Conservation (phyloP, 2,113 vertebrate species). For the Spermophilus dauricus region DNA sequence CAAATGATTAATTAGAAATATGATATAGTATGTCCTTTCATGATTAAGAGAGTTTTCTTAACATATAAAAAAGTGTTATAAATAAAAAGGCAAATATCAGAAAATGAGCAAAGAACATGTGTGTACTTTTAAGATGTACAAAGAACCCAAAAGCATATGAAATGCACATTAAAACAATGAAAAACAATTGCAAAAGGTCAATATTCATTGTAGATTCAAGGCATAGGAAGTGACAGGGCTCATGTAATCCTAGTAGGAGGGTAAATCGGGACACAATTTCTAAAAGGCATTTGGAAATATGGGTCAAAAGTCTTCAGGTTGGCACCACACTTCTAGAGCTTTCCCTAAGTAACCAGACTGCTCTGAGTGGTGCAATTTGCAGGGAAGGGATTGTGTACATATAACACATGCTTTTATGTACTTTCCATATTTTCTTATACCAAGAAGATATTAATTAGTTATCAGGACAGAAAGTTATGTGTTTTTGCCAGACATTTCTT, state of each 20-base stretch:
- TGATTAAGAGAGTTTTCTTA: constrained; percentile 43
- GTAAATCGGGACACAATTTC: background rate
- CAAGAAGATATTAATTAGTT: background rate
- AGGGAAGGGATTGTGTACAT: background rate
- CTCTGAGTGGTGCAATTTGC: background rate
- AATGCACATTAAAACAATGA: constrained; percentile 21
- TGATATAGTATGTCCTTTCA: background rate
- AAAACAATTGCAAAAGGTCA: background rate
- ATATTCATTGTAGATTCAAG: background rate
- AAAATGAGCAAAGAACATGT: constrained; percentile 2
- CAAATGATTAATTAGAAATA: background rate
- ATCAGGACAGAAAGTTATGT: background rate
- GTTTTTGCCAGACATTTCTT: background rate
- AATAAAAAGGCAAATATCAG: constrained; percentile 33
- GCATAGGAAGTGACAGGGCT: background rate
- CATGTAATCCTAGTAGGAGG: background rate
- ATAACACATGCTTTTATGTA: background rate
- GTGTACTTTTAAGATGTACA: background rate
- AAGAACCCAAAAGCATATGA: constrained; percentile 10
- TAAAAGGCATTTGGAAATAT: background rate
- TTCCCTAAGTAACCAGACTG: constrained; percentile 39
- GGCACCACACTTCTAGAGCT: background rate
- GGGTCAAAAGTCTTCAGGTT: background rate
- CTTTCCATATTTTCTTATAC: background rate
- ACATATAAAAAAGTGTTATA: constrained; percentile 41